These are phyloP conservation scores for Pangasianodon gigas DNA, from an alignment of 2,113 vertebrate genomes.

Conservation along the genomic window DNA sequence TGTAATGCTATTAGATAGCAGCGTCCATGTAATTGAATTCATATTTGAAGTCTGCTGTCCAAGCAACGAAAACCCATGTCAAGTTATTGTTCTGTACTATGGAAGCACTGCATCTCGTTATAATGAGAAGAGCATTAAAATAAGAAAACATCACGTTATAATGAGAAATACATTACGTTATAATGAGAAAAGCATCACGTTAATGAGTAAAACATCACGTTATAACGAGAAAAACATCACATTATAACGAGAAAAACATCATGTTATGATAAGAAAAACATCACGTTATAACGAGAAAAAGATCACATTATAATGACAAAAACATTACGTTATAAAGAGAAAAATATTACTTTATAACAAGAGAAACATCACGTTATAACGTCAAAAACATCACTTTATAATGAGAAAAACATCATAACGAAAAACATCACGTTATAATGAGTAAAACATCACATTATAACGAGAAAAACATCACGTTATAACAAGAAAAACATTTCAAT, in stretches of 20 bases:
- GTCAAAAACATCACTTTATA: neutral
- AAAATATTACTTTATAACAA: neutral
- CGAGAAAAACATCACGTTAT: neutral
- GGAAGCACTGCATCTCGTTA: neutral
- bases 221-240: neutral
- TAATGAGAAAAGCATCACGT: neutral
- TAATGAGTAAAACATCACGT: neutral
- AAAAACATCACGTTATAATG: neutral
- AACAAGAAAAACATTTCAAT: neutral
- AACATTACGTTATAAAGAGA: neutral
- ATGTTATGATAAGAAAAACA: neutral
- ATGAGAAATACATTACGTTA: neutral
- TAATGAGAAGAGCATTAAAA: neutral
- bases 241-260: neutral
- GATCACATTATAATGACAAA: neutral
- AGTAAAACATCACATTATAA: neutral
- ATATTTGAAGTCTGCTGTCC: conserved; percentile 8
- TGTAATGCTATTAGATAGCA: conserved; percentile 40
- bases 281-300: neutral
- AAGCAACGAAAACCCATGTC: neutral
- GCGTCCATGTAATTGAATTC: conserved; percentile 15
- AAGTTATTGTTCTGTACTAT: neutral
- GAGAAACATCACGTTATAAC: neutral
- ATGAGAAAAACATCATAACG: neutral
- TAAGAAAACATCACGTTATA: neutral